Evolutionary conservation across 2,113 vertebrate genomes (phyloP), one percentile per base, ranked within the genome.

Genomic region (Apaloderma vittatum): DNA sequence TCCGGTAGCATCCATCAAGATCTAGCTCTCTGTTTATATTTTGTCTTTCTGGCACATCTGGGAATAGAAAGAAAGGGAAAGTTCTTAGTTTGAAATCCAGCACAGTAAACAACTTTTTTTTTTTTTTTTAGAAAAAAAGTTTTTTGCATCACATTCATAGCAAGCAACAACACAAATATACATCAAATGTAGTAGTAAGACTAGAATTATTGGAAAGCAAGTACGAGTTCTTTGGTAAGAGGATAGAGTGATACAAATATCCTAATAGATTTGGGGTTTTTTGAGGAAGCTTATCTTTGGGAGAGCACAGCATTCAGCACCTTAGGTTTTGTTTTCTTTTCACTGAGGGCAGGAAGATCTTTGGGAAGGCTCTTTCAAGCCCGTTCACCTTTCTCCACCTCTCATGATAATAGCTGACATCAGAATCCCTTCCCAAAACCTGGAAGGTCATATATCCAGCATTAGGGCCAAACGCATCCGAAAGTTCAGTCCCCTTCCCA

Each of bases 321-420:
- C 9, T 72, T 75, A 54, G 8, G 2, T 17, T 71, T 18, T 27
- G 8, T 19, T 68, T 72, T 32, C 8, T 48, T 57, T n/a, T 55
- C 34, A 55, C 8, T 6, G 9, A 55, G 8, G 6, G 8, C 15
- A 48, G 3, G 5, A 70, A 27, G 12, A 32, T 26, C 45, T 27
- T 54, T 37, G 2, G 20, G 52, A 67, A 72, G 22, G 7, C 18
- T 49, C 34, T 24, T 55, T 21, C 18, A 16, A 72, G 14, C 8
- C 29, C 8, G 15, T 59, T 59, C 12, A 55, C 15, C 11, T 59
- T 72, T 51, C 14, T 6, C 8, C 20, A 62, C 2, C 4, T 8
- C 9, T 27, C 7, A 4, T 2, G 1, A 16, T 2, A 61, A 12
- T 15, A 49, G 3, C 10, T 18, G 37, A 34, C 18, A 51, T 14